A percentile compares a stretch with the other conserved stretches of the same genome.
phyloP scores from a whole-genome alignment of 2,797 vertebrate genomes.

The Poliocrania exsul region DNA sequence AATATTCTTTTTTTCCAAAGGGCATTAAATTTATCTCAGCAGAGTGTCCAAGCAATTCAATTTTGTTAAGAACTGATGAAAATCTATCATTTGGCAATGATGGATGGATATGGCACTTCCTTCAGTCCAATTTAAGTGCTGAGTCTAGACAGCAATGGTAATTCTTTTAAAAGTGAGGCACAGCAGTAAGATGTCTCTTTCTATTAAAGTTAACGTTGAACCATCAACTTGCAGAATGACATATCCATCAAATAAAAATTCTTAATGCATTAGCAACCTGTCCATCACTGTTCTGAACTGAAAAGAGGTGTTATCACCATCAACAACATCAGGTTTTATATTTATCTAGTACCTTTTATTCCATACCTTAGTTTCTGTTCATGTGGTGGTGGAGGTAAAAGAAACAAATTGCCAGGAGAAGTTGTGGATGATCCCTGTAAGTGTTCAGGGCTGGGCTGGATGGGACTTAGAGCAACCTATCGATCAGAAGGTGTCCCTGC shows the following conservation, averaged over 20 bases:
- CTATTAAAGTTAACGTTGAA: slow-evolving; percentile 41
- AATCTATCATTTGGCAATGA: slow-evolving; percentile 68
- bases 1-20: slow-evolving; percentile 48
- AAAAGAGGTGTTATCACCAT: background rate
- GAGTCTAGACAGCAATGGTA: slow-evolving; percentile 43
- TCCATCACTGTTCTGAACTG: background rate
- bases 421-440: background rate
- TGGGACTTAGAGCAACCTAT: background rate
- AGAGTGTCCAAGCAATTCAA: slow-evolving; percentile 65
- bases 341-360: background rate
- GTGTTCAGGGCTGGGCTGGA: background rate
- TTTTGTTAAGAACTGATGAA: slow-evolving; percentile 73
- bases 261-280: background rate
- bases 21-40: slow-evolving; percentile 71
- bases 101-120: slow-evolving; percentile 43
- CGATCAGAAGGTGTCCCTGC: background rate
- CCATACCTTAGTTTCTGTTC: background rate
- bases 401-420: background rate
- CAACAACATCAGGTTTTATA: background rate
- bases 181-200: slow-evolving; percentile 36
- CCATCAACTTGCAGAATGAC: background rate
- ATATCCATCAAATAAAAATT: slow-evolving; percentile 29
- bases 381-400: background rate
- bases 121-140: slow-evolving; percentile 51
- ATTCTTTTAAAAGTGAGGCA: slow-evolving; percentile 55